Conservation (phyloP, 2,888 invertebrate genomes). For the Chrysina gloriosa region DNA sequence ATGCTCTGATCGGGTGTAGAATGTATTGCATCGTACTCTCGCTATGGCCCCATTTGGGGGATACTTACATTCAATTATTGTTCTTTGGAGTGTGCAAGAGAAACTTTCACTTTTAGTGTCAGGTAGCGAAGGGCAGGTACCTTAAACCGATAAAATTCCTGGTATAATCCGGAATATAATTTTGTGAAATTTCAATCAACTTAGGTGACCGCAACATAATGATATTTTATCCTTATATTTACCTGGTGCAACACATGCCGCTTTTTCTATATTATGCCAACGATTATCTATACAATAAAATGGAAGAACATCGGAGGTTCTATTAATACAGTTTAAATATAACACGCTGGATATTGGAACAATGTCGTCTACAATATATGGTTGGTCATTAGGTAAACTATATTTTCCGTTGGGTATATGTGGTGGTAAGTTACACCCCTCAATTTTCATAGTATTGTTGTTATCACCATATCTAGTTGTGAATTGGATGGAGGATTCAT, state of each 20-base stretch:
- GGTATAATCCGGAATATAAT: neutral
- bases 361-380: neutral
- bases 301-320: neutral
- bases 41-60: neutral
- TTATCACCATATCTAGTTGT: neutral
- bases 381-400: neutral
- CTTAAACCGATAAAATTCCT: too few relatives aligned
- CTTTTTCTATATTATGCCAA: neutral
- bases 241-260: neutral
- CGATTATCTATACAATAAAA: neutral
- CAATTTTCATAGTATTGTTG: neutral
- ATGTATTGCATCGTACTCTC: neutral
- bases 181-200: neutral
- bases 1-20: neutral
- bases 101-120: neutral
- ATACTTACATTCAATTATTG: neutral
- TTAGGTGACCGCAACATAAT: neutral
- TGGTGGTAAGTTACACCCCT: neutral
- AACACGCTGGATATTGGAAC: neutral
- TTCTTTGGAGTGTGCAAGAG: neutral
- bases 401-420: slow-evolving; percentile 2
- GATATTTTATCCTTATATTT: neutral
- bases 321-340: neutral
- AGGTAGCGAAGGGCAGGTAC: neutral
- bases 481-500: neutral